phyloP scores from a whole-genome alignment of 2,113 vertebrate species.

The Nasalis larvatus region DNA sequence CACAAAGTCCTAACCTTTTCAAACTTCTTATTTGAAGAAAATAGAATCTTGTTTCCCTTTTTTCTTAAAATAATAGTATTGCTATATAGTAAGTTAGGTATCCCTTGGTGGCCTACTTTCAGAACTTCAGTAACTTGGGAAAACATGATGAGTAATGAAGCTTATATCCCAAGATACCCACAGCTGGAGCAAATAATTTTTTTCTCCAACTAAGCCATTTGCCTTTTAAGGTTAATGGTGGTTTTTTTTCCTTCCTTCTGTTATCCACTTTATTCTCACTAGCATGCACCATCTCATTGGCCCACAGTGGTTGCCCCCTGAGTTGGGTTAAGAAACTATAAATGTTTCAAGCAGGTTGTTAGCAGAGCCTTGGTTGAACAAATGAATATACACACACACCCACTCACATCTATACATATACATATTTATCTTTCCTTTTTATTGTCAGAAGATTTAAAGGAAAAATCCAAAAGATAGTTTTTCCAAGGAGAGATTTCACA shows the following conservation, averaged over 20 bases:
- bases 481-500: slow-evolving; percentile 17
- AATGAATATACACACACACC: neutral
- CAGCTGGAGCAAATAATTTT: slow-evolving; percentile 34
- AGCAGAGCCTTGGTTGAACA: slow-evolving; percentile 36
- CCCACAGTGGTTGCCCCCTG: neutral
- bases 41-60: slow-evolving; percentile 15
- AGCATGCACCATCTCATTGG: neutral
- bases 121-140: slow-evolving; percentile 5
- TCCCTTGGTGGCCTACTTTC: slow-evolving; percentile 53
- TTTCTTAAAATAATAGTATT: slow-evolving; percentile 56
- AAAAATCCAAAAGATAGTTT: slow-evolving; percentile 21
- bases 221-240: slow-evolving; percentile 50
- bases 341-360: slow-evolving; percentile 22
- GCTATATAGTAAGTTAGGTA: slow-evolving; percentile 43
- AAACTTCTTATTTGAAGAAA: slow-evolving; percentile 69
- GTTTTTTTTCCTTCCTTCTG: slow-evolving; percentile 60
- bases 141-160: slow-evolving; percentile 49
- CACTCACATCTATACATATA: neutral
- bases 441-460: slow-evolving; percentile 14
- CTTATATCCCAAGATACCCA: neutral
- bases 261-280: neutral
- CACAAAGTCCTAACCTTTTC: slow-evolving; percentile 72
- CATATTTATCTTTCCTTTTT: neutral
- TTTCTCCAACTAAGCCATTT: slow-evolving; percentile 27
- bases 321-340: slow-evolving; percentile 48